phyloP scores from a whole-genome alignment of 2,888 invertebrate genomes.

The Euplagia quadripunctaria region DNA sequence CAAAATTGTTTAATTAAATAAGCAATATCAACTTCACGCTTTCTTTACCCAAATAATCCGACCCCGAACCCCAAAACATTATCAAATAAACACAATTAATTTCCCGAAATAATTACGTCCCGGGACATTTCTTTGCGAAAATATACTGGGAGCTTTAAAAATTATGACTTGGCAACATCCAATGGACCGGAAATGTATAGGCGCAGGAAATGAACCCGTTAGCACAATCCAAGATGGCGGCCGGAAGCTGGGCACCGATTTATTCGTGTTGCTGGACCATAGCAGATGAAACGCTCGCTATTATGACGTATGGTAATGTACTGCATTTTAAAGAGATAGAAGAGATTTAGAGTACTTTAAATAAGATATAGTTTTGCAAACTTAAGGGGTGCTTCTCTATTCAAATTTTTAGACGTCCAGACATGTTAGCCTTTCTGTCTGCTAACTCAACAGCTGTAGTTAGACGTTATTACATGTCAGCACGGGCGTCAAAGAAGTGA shows the following conservation, averaged over 20 bases:
- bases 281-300: constrained; percentile 56
- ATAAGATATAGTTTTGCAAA: neutral
- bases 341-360: constrained; percentile 7
- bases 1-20: constrained; percentile 44
- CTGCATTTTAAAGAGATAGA: constrained; percentile 13
- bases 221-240: constrained; percentile 84
- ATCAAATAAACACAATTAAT: constrained; percentile 54
- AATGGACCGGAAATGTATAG: constrained; percentile 83
- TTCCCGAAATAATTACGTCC: constrained; percentile 38
- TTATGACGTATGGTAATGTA: constrained; percentile 56
- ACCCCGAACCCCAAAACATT: constrained; percentile 33
- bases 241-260: constrained; percentile 72
- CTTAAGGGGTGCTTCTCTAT: neutral
- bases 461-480: neutral
- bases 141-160: constrained; percentile 62
- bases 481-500: neutral
- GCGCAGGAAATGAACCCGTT: constrained; percentile 87
- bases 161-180: constrained; percentile 81
- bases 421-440: neutral
- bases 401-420: neutral
- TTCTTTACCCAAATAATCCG: constrained; percentile 43
- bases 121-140: constrained; percentile 49
- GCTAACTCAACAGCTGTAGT: neutral
- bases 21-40: constrained; percentile 40
- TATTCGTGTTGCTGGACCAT: constrained; percentile 73